A percentile compares a stretch with the other conserved stretches of the same genome.
Evolutionary conservation across 2,797 vertebrate species (phyloP).

Genomic region (Myripristis jacobus): DNA sequence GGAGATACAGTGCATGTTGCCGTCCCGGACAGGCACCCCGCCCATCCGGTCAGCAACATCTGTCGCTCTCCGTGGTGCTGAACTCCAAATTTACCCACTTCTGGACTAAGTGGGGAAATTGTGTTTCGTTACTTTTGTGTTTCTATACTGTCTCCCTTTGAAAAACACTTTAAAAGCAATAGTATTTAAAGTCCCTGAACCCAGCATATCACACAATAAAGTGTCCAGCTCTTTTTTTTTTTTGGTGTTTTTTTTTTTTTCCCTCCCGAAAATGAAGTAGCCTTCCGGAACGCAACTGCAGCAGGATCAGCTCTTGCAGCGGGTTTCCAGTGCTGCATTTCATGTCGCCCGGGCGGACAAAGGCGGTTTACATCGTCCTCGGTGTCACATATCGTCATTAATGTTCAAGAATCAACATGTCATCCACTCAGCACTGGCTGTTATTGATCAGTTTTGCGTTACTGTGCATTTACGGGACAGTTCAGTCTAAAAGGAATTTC

Average conservation of each 20-base stretch:
- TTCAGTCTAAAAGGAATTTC: constrained; percentile 79
- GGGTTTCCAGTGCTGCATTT: constrained; percentile 69
- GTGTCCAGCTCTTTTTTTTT: too few species aligned
- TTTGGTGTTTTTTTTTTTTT: too few species aligned
- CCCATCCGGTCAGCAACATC: too few species aligned
- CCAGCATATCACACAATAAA: not conserved
- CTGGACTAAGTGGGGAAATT: not conserved
- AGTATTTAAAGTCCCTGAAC: too few species aligned
- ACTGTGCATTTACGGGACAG: constrained; percentile 73
- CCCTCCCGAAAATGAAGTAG: constrained; percentile 19
- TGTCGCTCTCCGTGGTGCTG: constrained; percentile 45
- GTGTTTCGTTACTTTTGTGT: not conserved
- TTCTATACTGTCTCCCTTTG: too few species aligned
- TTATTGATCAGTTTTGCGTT: constrained; percentile 72
- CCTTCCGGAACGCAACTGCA: constrained; percentile 68
- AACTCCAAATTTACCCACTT: not conserved
- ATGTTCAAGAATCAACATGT: constrained; percentile 67
- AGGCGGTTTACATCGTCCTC: constrained; percentile 18
- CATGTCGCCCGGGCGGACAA: constrained; percentile 48
- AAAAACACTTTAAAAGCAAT: too few species aligned
- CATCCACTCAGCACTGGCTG: constrained; percentile 58
- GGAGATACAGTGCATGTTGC: not conserved
- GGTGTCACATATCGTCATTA: constrained; percentile 5
- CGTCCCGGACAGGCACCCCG: not conserved
- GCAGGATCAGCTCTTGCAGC: constrained; percentile 80